phyloP scores from a whole-genome alignment of 1,140 invertebrate species.

The Anoplophora glabripennis region DNA sequence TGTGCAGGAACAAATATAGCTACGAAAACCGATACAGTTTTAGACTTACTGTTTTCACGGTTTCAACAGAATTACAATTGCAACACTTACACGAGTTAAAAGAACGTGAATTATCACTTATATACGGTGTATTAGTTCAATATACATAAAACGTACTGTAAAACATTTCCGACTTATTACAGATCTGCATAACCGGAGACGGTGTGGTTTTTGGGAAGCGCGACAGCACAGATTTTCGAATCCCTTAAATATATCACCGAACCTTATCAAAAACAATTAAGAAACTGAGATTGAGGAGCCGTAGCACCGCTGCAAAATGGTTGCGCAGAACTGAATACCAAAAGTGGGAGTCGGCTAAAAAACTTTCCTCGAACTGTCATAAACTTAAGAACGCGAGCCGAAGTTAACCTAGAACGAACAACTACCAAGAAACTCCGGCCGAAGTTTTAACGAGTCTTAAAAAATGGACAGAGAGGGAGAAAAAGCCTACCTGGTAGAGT shows the following conservation, averaged over 20 bases:
- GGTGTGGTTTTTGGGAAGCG: too few species aligned
- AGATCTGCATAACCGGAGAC: too few species aligned
- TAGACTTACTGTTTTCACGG: too few species aligned
- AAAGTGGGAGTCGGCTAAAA: constrained; percentile 41
- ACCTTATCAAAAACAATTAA: background rate
- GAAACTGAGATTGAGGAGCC: background rate
- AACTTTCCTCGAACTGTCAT: constrained; percentile 45
- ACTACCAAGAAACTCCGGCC: constrained; percentile 32
- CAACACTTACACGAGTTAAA: too few species aligned
- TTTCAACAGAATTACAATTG: too few species aligned
- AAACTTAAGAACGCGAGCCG: constrained; percentile 24
- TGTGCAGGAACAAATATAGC: too few species aligned
- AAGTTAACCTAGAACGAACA: constrained; percentile 13
- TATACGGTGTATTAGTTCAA: too few species aligned
- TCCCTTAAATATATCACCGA: constrained; percentile 3
- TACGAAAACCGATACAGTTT: too few species aligned
- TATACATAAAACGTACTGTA: too few species aligned
- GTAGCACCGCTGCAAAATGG: constrained; percentile 24
- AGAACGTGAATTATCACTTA: too few species aligned
- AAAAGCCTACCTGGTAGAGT: constrained; percentile 16
- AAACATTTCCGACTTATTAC: too few species aligned
- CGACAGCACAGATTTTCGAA: constrained; percentile 20
- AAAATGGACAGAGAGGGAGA: constrained; percentile 15
- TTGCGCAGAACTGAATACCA: constrained; percentile 38
- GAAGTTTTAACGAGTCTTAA: constrained; percentile 28